Base-by-base conservation (phyloP, 2,113 vertebrate species). In the Mirza zaza region DNA sequence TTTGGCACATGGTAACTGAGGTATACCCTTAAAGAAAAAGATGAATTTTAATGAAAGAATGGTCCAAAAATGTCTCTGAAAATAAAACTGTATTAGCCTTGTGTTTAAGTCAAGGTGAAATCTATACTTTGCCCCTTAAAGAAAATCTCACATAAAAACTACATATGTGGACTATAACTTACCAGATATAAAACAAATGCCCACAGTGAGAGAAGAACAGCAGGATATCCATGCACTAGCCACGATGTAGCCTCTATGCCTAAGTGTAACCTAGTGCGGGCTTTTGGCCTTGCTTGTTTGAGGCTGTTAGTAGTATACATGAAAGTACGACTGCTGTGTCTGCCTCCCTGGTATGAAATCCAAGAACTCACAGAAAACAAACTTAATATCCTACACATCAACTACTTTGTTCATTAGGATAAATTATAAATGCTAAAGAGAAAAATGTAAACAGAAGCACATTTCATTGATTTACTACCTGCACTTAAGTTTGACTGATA, bases 1-100 rank as follows among this genome's bases (percentile, higher is more conserved):
- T 98, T 99, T 99, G 98, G 99, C 99, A 98, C 99, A 99, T 12
- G 99, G 99, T 97, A 99, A 99, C 98, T 99, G 99, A 97, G 99
- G 99, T 94, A 99, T 98, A 80, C 99, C 99, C 99, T 98, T 99
- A 96, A 75, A 98, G 88, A 97, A 93, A 93, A 67, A 86, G 92
- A 94, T 84, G 70, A 93, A 48, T 91, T 57, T 97, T 9, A 55
- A 55, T 91, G 83, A 95, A 34, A 68, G 11, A 39, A 76, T 2
- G 3, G 50, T 25, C 6, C 4, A 6, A 36, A 67, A 76, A 61
- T 11, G 2, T 50, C 34, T 61, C 70, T 79, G 20, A 63, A 93
- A 80, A 91, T 18, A 17, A 14, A 79, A 93, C 15, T 79, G 13
- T 2, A 39, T 57, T 39, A 29, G 65, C 23, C 36, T 6, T 52